These are phyloP conservation scores for Panorpa germanica DNA, from an alignment of 2,888 invertebrate species.

Conservation along the genomic window DNA sequence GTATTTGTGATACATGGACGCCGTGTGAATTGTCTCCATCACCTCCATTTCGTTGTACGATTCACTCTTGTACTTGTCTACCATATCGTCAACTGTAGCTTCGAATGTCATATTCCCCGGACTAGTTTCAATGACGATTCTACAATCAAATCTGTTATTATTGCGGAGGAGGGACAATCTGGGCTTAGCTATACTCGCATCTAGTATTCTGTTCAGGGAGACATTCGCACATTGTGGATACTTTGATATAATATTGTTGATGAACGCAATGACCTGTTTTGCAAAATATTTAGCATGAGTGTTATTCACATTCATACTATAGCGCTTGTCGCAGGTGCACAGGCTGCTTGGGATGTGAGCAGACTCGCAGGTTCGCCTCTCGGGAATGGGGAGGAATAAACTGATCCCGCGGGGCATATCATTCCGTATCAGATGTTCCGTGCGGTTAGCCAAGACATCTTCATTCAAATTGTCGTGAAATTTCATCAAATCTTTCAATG, in stretches of 20 bases:
- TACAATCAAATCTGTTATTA: conserved; percentile 22
- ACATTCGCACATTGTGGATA: conserved; percentile 47
- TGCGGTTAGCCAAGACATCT: too few species aligned
- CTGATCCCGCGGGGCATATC: conserved; percentile 44
- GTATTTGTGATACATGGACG: too few species aligned
- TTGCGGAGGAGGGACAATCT: conserved; percentile 20
- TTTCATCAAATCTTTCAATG: conserved; percentile 44
- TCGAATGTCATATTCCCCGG: conserved; percentile 32
- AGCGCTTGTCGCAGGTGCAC: conserved; percentile 75
- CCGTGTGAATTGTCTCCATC: too few species aligned
- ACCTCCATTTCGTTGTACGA: too few species aligned
- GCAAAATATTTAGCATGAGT: conserved; percentile 35
- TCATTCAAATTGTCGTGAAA: conserved; percentile 23
- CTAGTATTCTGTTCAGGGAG: conserved; percentile 36
- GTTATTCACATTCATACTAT: too few species aligned
- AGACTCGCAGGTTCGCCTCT: conserved; percentile 49
- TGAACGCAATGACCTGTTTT: conserved; percentile 34
- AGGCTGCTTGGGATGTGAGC: conserved; percentile 70
- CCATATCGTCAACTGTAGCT: conserved; percentile 25
- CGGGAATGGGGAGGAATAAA: conserved; percentile 54
- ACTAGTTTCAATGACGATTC: conserved; percentile 25
- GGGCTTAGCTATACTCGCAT: conserved; percentile 41
- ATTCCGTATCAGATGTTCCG: conserved; percentile 20
- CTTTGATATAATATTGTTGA: conserved; percentile 40
- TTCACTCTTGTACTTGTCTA: too few species aligned